Percentiles rank a stretch among this genome's conserved stretches.
These are phyloP conservation scores for Halictus rubicundus DNA, from an alignment of 1,140 invertebrate species.

Conservation along the genomic window DNA sequence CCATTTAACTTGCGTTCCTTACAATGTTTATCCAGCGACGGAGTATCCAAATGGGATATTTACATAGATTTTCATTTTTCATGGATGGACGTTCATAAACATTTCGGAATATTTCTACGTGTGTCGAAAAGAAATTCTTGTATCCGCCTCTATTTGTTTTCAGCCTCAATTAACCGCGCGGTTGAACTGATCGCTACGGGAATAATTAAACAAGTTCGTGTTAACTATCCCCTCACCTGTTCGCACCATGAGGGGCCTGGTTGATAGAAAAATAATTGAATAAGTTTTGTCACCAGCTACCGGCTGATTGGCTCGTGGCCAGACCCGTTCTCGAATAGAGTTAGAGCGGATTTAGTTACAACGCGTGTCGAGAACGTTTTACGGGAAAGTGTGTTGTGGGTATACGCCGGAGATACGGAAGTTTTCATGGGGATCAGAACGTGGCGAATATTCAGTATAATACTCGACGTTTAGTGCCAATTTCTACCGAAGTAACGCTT, in stretches of 20 bases:
- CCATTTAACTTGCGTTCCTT: no score
- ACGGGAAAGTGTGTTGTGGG: neutral
- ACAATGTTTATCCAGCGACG: no score
- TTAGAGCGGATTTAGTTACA: slow-evolving; percentile 15
- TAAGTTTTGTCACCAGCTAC: slow-evolving; percentile 14
- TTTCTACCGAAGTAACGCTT: no score
- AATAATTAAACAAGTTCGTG: slow-evolving; percentile 39
- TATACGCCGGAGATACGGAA: no score
- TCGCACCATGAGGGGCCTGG: neutral
- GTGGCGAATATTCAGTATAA: neutral
- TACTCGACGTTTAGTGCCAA: neutral
- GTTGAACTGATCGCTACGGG: neutral
- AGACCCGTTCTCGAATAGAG: neutral
- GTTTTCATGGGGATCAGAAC: neutral
- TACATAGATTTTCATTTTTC: no score
- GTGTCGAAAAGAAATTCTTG: no score
- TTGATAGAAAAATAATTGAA: slow-evolving; percentile 48
- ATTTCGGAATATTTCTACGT: no score
- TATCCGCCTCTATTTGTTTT: no score
- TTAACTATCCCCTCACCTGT: slow-evolving; percentile 18
- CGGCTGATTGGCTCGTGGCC: slow-evolving; percentile 1
- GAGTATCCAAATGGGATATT: no score
- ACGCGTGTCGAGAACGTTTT: slow-evolving; percentile 11
- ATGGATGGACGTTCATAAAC: no score
- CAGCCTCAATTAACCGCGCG: neutral